Conservation (phyloP, 2,113 vertebrate species). For the Vulpes ferrilata region DNA sequence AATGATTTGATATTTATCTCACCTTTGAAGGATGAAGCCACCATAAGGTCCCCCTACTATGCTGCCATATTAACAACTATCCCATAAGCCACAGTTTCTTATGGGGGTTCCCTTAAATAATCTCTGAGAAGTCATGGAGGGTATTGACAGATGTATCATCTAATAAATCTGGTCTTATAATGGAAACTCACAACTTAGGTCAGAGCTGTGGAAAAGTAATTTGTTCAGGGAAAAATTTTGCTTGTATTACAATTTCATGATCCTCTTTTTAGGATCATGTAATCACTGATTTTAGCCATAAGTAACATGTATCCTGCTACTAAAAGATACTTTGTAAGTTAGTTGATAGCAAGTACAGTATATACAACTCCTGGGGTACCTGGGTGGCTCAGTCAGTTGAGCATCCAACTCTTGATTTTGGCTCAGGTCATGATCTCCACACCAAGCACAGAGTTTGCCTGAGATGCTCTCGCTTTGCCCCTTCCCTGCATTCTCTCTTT, state of each 20-base stretch:
- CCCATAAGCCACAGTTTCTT: background rate
- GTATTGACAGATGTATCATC: background rate
- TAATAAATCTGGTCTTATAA: background rate
- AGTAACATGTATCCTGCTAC: background rate
- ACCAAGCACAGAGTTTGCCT: background rate
- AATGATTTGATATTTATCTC: background rate
- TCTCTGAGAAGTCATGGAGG: background rate
- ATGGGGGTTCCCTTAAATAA: background rate
- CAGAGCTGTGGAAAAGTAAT: background rate
- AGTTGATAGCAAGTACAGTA: background rate
- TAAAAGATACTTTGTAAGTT: background rate
- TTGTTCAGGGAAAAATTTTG: background rate
- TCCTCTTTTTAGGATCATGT: background rate
- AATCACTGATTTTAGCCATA: background rate
- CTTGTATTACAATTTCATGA: background rate
- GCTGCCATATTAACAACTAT: background rate
- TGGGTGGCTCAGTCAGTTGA: background rate
- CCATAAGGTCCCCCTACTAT: background rate
- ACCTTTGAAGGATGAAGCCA: background rate
- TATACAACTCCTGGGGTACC: background rate
- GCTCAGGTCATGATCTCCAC: background rate
- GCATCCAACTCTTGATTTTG: background rate
- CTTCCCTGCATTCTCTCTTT: background rate
- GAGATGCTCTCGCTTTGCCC: background rate
- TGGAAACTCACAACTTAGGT: background rate